Evolutionary conservation across 2,888 invertebrate genomes (phyloP).

Genomic region (Phyllotreta cruciferae): DNA sequence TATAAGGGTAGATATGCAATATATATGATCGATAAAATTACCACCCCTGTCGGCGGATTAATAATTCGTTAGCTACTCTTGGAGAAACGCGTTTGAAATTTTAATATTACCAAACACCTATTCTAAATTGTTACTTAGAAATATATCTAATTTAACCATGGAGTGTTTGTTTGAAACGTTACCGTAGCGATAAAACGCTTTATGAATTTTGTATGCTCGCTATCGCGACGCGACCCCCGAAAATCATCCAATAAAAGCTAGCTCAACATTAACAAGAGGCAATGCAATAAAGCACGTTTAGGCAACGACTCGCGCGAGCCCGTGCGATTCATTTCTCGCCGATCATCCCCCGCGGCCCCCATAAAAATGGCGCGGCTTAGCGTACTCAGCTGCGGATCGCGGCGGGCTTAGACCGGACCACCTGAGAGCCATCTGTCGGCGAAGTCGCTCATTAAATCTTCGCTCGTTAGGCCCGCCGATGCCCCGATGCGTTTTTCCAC

Average conservation of each 20-base stretch:
- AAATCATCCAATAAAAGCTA: conserved; percentile 2
- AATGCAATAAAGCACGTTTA: conserved; percentile 31
- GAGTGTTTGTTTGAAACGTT: too few relatives aligned
- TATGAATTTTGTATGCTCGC: too few relatives aligned
- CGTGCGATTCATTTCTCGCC: conserved; percentile 27
- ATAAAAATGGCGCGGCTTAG: conserved; percentile 45
- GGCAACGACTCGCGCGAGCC: conserved; percentile 4
- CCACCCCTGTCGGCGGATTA: too few relatives aligned
- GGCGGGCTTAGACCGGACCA: conserved; percentile 43
- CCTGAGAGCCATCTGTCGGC: conserved; percentile 52
- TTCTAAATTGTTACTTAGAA: too few relatives aligned
- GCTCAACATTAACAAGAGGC: neutral
- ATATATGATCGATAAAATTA: too few relatives aligned
- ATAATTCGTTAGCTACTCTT: too few relatives aligned
- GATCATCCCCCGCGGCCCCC: conserved; percentile 4
- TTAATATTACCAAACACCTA: too few relatives aligned
- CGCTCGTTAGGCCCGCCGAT: conserved; percentile 51
- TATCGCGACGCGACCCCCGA: neutral
- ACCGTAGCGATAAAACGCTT: too few relatives aligned
- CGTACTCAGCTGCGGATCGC: conserved; percentile 42
- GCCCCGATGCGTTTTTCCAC: conserved; percentile 46
- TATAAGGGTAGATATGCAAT: too few relatives aligned
- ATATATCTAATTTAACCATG: too few relatives aligned
- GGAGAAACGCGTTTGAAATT: too few relatives aligned
- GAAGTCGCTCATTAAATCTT: conserved; percentile 51